These are phyloP conservation scores for Agrilus biguttatus DNA, from an alignment of 2,888 invertebrate genomes.

Conservation along the genomic window DNA sequence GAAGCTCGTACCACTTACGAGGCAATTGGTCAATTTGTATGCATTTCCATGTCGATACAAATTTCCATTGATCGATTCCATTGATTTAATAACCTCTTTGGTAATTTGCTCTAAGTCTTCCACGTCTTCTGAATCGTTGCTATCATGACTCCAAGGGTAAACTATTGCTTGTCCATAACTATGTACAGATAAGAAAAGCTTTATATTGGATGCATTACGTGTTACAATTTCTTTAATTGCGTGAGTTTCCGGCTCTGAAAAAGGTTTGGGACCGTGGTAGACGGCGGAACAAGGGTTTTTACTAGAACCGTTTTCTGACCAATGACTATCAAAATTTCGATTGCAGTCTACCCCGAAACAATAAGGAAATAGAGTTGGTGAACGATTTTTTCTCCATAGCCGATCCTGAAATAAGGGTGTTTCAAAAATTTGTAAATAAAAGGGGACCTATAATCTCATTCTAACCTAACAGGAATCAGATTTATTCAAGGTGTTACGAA, in stretches of 20 bases:
- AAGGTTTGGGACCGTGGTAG: slow-evolving; percentile 29
- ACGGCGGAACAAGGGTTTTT: slow-evolving; percentile 25
- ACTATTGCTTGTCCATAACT: slow-evolving; percentile 52
- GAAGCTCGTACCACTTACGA: slow-evolving; percentile 52
- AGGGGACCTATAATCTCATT: too few species aligned
- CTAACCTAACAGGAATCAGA: too few species aligned
- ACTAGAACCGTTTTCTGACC: slow-evolving; percentile 36
- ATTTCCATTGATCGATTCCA: slow-evolving; percentile 24
- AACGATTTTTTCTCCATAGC: slow-evolving; percentile 52
- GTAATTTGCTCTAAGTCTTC: slow-evolving; percentile 33
- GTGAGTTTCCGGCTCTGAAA: slow-evolving; percentile 40
- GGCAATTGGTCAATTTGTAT: slow-evolving; percentile 33
- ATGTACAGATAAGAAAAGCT: slow-evolving; percentile 56
- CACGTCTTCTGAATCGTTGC: slow-evolving; percentile 35
- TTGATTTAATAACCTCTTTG: slow-evolving; percentile 31
- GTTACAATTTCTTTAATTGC: slow-evolving; percentile 42
- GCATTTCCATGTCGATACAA: slow-evolving; percentile 39
- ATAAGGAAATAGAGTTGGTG: slow-evolving; percentile 22
- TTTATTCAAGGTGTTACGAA: too few species aligned
- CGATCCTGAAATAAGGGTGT: slow-evolving; percentile 8
- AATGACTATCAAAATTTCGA: slow-evolving; percentile 55
- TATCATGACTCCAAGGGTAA: slow-evolving; percentile 53
- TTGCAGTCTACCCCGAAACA: slow-evolving; percentile 64
- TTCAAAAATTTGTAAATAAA: too few species aligned
- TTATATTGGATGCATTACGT: slow-evolving; percentile 33